Evolutionary conservation across 1,140 invertebrate genomes (phyloP).

Genomic region (Eupristina koningsbergeri): DNA sequence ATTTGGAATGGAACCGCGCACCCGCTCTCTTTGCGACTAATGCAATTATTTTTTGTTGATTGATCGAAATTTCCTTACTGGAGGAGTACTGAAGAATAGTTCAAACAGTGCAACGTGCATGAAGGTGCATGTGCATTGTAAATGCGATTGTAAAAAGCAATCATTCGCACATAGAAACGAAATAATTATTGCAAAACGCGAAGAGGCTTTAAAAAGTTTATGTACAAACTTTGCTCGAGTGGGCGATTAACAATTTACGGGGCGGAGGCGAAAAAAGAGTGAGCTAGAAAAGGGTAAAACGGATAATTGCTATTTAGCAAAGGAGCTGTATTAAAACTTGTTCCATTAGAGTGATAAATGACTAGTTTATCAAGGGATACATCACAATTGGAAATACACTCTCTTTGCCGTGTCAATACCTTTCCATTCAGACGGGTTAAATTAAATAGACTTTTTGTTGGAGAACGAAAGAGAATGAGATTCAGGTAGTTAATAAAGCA

Average conservation of each 20-base stretch:
- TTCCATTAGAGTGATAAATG: no score
- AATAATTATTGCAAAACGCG: no score
- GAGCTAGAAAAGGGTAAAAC: neutral
- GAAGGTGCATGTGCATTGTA: no score
- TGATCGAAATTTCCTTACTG: slow-evolving; percentile 15
- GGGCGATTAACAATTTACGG: no score
- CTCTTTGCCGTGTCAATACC: neutral
- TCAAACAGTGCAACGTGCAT: neutral
- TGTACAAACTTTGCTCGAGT: no score
- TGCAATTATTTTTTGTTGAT: slow-evolving; percentile 14
- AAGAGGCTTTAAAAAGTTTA: no score
- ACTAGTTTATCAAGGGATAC: no score
- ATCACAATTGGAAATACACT: neutral
- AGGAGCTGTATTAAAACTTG: neutral
- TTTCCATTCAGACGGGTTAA: neutral
- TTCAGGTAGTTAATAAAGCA: neutral
- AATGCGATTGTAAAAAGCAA: no score
- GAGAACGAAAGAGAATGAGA: neutral
- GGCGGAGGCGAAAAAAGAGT: neutral
- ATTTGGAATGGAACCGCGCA: neutral
- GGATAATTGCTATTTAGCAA: neutral
- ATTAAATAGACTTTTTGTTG: neutral
- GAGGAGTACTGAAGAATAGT: neutral
- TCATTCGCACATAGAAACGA: no score
- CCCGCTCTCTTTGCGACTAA: neutral